Evolutionary conservation across 1,140 invertebrate species (phyloP).

Genomic region (Bombus pyrosoma): DNA sequence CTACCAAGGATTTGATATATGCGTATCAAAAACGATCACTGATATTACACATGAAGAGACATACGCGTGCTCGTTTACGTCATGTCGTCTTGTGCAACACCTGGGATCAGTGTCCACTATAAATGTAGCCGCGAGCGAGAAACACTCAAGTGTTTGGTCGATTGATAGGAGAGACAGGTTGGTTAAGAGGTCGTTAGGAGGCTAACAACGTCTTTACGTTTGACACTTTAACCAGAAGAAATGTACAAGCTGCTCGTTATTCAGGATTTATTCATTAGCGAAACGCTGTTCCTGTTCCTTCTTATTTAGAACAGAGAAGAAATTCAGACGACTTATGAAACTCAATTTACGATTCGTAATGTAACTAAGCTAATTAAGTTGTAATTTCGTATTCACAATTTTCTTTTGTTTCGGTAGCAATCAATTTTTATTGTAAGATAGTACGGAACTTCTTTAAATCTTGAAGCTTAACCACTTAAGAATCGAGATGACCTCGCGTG

Average conservation of each 20-base stretch:
- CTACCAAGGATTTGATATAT: background rate
- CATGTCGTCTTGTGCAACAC: constrained; percentile 32
- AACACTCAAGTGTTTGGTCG: constrained; percentile 53
- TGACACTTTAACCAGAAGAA: constrained; percentile 42
- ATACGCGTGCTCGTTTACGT: constrained; percentile 46
- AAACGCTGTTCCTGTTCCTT: background rate
- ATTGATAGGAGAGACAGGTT: constrained; percentile 42
- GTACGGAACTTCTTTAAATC: background rate
- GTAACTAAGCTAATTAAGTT: background rate
- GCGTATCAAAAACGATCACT: constrained; percentile 3
- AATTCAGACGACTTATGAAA: background rate
- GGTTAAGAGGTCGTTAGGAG: constrained; percentile 53
- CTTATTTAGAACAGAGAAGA: background rate
- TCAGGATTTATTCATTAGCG: background rate
- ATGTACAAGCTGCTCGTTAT: background rate
- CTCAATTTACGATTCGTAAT: background rate
- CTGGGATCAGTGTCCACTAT: constrained; percentile 33
- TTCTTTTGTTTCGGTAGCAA: too few species aligned
- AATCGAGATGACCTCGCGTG: too few species aligned
- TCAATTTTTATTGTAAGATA: background rate
- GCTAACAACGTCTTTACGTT: constrained; percentile 56
- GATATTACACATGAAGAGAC: constrained; percentile 34
- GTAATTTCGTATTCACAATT: background rate
- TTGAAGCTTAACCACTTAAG: too few species aligned
- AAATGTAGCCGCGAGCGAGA: constrained; percentile 44